phyloP scores from a whole-genome alignment of 2,797 vertebrate species.

The Pogonophryne albipinna region DNA sequence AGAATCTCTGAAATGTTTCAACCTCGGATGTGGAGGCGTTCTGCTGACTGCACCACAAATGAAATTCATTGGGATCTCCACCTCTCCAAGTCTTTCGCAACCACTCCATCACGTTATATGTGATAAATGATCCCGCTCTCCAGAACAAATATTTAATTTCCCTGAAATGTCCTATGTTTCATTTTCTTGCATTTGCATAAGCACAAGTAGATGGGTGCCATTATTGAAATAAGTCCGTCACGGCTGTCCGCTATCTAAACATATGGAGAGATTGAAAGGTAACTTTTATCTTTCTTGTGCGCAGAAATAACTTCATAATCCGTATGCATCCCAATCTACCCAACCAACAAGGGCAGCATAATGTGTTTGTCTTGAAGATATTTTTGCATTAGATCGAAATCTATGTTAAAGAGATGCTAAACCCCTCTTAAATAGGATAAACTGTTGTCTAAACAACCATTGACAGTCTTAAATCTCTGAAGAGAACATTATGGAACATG shows the following conservation, averaged over 20 bases:
- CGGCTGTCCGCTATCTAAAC: conserved; percentile 26
- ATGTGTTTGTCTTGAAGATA: conserved; percentile 37
- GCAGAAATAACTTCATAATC: conserved; percentile 15
- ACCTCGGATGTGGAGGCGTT: conserved; percentile 47
- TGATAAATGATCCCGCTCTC: conserved; percentile 71
- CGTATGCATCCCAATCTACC: neutral
- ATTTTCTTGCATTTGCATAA: conserved; percentile 75
- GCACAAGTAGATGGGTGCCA: conserved; percentile 62
- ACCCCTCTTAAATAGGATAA: conserved; percentile 37
- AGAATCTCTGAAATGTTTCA: conserved; percentile 41
- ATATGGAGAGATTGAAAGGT: conserved; percentile 29
- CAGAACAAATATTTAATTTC: conserved; percentile 69
- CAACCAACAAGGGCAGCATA: conserved; percentile 11
- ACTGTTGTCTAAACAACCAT: conserved; percentile 17
- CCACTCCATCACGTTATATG: conserved; percentile 66
- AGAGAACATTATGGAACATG: conserved; percentile 8
- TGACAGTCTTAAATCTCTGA: conserved; percentile 13
- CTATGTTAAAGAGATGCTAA: conserved; percentile 28
- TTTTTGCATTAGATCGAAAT: conserved; percentile 32
- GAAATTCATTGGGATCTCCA: conserved; percentile 75
- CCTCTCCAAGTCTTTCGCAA: conserved; percentile 65
- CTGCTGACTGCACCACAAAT: conserved; percentile 70
- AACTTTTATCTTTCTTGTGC: conserved; percentile 41
- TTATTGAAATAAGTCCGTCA: conserved; percentile 63
- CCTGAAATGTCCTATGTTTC: conserved; percentile 69